phyloP scores from a whole-genome alignment of 2,888 invertebrate genomes.

The Archaeoteleia sp. region DNA sequence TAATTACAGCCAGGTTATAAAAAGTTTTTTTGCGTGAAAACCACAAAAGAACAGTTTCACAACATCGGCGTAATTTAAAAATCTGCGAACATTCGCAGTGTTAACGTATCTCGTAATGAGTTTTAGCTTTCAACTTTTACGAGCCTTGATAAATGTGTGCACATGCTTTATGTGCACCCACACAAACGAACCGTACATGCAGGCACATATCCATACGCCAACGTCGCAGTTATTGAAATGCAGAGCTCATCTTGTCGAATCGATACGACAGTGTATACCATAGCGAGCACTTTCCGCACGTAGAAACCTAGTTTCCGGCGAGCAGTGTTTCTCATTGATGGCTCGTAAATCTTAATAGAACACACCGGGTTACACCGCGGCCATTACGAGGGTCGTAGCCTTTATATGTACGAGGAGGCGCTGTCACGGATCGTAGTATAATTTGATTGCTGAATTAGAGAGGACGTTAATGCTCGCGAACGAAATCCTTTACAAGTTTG shows the following conservation, averaged over 20 bases:
- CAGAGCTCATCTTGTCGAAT: conserved; percentile 66
- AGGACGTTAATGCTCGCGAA: conserved; percentile 22
- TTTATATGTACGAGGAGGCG: conserved; percentile 33
- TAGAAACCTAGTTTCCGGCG: conserved; percentile 64
- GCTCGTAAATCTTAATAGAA: conserved; percentile 66
- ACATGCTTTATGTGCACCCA: conserved; percentile 31
- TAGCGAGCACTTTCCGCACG: conserved; percentile 57
- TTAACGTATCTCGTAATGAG: conserved; percentile 39
- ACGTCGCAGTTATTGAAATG: conserved; percentile 67
- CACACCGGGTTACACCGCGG: conserved; percentile 42
- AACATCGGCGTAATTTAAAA: no score
- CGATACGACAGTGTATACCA: conserved; percentile 61
- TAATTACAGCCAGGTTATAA: no score
- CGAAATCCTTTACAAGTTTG: conserved; percentile 41
- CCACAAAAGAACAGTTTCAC: no score
- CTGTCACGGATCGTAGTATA: conserved; percentile 38
- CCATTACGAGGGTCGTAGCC: conserved; percentile 54
- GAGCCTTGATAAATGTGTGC: conserved; percentile 44
- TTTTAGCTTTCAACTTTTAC: conserved; percentile 44
- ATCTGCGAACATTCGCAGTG: conserved; percentile 13
- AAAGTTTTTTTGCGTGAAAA: no score
- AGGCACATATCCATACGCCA: conserved; percentile 34
- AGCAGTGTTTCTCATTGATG: conserved; percentile 66
- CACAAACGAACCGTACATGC: not conserved
- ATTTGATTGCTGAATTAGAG: conserved; percentile 55